Percentiles rank a stretch among this genome's conserved stretches.
These are phyloP conservation scores for Protonibea diacanthus DNA, from an alignment of 2,797 vertebrate species.

Conservation along the genomic window DNA sequence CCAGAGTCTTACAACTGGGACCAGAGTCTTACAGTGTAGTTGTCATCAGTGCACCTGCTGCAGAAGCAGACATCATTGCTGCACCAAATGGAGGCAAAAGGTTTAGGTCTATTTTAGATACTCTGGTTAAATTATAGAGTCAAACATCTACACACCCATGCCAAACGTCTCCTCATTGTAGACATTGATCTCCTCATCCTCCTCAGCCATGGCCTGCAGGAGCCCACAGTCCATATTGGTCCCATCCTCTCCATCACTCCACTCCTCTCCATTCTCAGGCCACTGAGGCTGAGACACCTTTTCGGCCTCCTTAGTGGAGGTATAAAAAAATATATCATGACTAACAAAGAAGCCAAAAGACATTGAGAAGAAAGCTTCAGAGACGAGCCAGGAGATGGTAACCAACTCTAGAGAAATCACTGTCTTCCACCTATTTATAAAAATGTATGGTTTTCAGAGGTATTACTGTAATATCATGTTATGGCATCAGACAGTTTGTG, in stretches of 20 bases:
- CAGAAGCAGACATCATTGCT: neutral
- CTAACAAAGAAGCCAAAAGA: neutral
- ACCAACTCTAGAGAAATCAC: neutral
- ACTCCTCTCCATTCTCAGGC: slow-evolving; percentile 82
- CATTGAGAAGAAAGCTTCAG: neutral
- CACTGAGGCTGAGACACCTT: slow-evolving; percentile 63
- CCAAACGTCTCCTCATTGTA: slow-evolving; percentile 91
- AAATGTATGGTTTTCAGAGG: neutral
- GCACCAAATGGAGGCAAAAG: neutral
- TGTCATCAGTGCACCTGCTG: neutral
- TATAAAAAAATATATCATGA: neutral
- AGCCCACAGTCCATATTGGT: slow-evolving; percentile 78
- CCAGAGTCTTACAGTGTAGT: neutral
- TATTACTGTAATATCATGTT: neutral
- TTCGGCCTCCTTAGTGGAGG: slow-evolving; percentile 52
- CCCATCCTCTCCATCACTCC: slow-evolving; percentile 81
- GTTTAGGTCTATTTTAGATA: neutral
- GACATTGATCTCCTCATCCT: slow-evolving; percentile 89
- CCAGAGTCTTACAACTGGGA: neutral
- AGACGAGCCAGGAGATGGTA: neutral
- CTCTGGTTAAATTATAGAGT: neutral
- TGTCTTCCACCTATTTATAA: neutral
- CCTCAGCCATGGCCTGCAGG: slow-evolving; percentile 88
- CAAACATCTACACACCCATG: slow-evolving; percentile 80
- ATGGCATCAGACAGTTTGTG: neutral